phyloP scores from a whole-genome alignment of 2,113 vertebrate genomes.

The Toxotes jaculatrix region DNA sequence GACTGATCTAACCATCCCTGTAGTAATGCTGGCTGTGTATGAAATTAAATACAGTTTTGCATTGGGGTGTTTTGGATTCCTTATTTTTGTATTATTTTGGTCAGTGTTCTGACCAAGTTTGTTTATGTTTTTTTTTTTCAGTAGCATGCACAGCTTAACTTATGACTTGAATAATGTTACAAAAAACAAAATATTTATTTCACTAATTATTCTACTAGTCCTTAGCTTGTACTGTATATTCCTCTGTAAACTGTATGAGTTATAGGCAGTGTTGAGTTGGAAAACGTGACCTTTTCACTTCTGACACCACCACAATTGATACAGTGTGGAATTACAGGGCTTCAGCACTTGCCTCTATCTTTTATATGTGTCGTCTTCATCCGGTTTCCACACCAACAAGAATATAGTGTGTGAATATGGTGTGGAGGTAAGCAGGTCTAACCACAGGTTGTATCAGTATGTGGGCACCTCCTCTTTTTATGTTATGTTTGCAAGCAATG shows the following conservation, averaged over 20 bases:
- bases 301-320: no score
- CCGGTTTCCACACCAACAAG: background rate
- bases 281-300: no score
- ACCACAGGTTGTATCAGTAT: background rate
- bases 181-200: background rate
- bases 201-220: no score
- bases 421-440: background rate
- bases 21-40: background rate
- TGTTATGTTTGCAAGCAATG: background rate
- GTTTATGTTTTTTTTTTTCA: conserved; percentile 32
- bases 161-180: background rate
- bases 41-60: background rate
- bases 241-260: background rate
- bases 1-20: background rate
- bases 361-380: background rate
- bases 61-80: background rate
- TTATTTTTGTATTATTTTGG: background rate
- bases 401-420: background rate
- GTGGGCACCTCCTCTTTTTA: background rate
- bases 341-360: no score
- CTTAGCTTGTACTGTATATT: no score
- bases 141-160: conserved; percentile 44
- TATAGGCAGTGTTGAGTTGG: no score
- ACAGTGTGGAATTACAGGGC: no score
- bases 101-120: background rate